These are phyloP conservation scores for Neogobius melanostomus DNA, from an alignment of 2,113 vertebrate genomes.

Conservation along the genomic window DNA sequence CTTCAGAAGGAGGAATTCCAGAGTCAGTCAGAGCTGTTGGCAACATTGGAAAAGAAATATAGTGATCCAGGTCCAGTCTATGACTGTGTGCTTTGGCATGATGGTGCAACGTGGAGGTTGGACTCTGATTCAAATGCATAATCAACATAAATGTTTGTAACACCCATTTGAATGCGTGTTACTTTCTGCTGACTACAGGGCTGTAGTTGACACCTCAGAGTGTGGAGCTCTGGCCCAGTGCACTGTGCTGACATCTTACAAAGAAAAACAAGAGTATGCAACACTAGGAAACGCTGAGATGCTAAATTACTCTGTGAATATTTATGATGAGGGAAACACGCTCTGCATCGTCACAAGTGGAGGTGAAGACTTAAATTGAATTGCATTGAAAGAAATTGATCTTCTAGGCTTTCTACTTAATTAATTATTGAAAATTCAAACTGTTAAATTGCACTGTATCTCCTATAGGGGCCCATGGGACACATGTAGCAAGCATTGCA, in stretches of 20 bases:
- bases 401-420: not conserved
- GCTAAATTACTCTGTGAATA: constrained; percentile 96
- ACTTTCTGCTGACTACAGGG: constrained; percentile 74
- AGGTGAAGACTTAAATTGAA: constrained; percentile 74
- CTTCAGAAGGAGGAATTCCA: constrained; percentile 94
- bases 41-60: constrained; percentile 95
- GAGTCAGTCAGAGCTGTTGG: constrained; percentile 89
- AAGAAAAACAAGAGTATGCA: constrained; percentile 88
- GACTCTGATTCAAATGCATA: not conserved
- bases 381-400: not conserved
- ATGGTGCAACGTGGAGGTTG: constrained; percentile 91
- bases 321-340: constrained; percentile 95
- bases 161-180: not conserved
- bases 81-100: constrained; percentile 95
- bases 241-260: constrained; percentile 87
- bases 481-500: constrained; percentile 97
- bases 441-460: not conserved
- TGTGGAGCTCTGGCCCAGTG: constrained; percentile 84
- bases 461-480: constrained; percentile 90
- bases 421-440: too few species aligned
- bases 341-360: constrained; percentile 97
- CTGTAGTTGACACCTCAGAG: constrained; percentile 92
- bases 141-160: not conserved
- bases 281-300: constrained; percentile 94
- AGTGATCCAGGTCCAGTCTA: constrained; percentile 96